Conservation (phyloP, 92 coral and sea anemone species). For the Actinernus sp. region DNA sequence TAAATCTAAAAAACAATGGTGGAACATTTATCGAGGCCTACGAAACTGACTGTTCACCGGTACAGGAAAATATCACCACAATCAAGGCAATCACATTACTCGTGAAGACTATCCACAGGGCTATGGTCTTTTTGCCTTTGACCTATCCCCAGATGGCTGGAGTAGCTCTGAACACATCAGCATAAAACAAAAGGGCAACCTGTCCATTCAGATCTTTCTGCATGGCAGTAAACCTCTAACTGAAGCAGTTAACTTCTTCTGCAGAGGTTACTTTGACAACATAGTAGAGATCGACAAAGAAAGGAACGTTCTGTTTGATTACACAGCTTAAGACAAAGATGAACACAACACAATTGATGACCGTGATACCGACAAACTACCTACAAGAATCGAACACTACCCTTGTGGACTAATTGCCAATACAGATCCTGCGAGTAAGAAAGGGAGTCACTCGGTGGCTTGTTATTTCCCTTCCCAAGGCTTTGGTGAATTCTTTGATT, state of each 20-base stretch:
- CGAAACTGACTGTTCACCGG: conserved; percentile 26
- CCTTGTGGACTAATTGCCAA: conserved; percentile 37
- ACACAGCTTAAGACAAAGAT: not conserved
- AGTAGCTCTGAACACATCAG: conserved; percentile 3
- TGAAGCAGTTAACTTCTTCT: conserved; percentile 12
- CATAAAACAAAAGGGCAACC: conserved; percentile 14
- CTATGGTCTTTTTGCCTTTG: conserved; percentile 3
- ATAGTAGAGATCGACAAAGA: conserved; percentile 42
- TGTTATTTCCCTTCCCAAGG: conserved; percentile 17
- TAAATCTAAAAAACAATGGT: conserved; percentile 12
- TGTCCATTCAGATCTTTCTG: conserved; percentile 10
- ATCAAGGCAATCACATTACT: conserved; percentile 28
- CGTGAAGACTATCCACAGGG: conserved; percentile 33
- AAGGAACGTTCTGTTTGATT: conserved; percentile 23
- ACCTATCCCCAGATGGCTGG: conserved; percentile 18
- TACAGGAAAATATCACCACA: conserved; percentile 25
- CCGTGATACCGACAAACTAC: conserved; percentile 19
- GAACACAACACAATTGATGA: conserved; percentile 10
- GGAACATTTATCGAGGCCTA: conserved; percentile 26
- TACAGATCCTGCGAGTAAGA: conserved; percentile 12
- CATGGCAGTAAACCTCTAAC: conserved; percentile 1
- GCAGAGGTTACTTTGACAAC: conserved; percentile 39
- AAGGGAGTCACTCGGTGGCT: conserved; percentile 38
- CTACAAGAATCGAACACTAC: conserved; percentile 2
- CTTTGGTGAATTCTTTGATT: conserved; percentile 26